Conservation (phyloP, 2,888 invertebrate genomes). For the Metellina segmentata region DNA sequence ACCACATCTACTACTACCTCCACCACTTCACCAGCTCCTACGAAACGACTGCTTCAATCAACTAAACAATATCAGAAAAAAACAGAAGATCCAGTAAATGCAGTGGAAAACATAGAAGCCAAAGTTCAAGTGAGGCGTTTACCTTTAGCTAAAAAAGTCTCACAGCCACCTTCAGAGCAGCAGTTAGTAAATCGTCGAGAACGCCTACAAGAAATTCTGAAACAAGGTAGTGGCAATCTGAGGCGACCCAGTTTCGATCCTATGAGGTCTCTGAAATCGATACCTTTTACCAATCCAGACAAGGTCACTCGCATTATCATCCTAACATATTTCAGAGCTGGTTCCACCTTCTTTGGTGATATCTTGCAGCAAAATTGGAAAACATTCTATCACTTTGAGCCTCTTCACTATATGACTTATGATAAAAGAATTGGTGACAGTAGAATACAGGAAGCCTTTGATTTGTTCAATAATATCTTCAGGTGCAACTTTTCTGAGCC, state of each 20-base stretch:
- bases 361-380: conserved; percentile 86
- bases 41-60: neutral
- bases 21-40: neutral
- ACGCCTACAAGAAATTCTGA: conserved; percentile 54
- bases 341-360: conserved; percentile 91
- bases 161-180: neutral
- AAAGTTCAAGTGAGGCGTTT: conserved; percentile 61
- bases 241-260: conserved; percentile 50
- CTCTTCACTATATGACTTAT: conserved; percentile 86
- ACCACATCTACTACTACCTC: neutral
- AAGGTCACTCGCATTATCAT: conserved; percentile 85
- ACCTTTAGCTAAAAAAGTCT: conserved; percentile 36
- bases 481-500: conserved; percentile 74
- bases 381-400: conserved; percentile 95
- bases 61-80: neutral
- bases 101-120: neutral
- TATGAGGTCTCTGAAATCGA: conserved; percentile 66
- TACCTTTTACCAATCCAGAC: conserved; percentile 43
- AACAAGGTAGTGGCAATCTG: conserved; percentile 24
- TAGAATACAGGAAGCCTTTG: conserved; percentile 70
- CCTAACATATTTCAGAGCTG: conserved; percentile 94
- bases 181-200: conserved; percentile 37
- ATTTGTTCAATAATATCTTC: conserved; percentile 73
- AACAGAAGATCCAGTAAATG: neutral
- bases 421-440: conserved; percentile 56